These are phyloP conservation scores for Proteles cristata DNA, from an alignment of 2,113 vertebrate species.

Conservation along the genomic window DNA sequence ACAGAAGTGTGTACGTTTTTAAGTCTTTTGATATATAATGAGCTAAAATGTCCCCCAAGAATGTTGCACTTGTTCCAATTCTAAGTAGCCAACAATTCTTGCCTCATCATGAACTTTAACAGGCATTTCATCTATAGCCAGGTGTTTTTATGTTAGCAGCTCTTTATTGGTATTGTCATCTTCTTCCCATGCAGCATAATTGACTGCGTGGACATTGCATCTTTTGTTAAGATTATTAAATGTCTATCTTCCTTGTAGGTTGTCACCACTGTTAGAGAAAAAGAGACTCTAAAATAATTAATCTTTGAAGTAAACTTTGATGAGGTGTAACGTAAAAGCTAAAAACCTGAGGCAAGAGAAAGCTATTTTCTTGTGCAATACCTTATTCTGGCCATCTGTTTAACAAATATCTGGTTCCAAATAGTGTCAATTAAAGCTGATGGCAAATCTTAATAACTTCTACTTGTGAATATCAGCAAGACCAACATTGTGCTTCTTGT, in stretches of 20 bases:
- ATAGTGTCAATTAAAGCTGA: conserved; percentile 71
- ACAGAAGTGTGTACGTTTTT: not conserved
- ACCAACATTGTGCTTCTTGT: not conserved
- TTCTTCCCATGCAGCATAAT: not conserved
- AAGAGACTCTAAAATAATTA: conserved; percentile 59
- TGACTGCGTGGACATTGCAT: not conserved
- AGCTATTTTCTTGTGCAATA: conserved; percentile 45
- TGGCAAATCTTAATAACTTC: conserved; percentile 68
- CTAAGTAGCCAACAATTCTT: not conserved
- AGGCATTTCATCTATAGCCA: conserved; percentile 2
- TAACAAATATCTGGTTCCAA: conserved; percentile 70
- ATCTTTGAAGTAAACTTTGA: conserved; percentile 55
- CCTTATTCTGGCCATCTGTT: conserved; percentile 73
- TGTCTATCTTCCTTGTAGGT: conserved; percentile 7
- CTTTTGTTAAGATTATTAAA: conserved; percentile 49
- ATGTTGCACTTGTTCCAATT: not conserved
- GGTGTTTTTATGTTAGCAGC: not conserved
- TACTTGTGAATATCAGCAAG: conserved; percentile 55
- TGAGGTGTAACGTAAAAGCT: conserved; percentile 53
- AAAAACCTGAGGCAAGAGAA: conserved; percentile 60
- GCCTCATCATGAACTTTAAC: not conserved
- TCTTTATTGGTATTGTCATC: not conserved
- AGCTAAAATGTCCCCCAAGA: not conserved
- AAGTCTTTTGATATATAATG: not conserved
- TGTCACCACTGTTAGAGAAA: conserved; percentile 16